phyloP scores from a whole-genome alignment of 2,888 invertebrate species.

The Hyppa rectilinea region DNA sequence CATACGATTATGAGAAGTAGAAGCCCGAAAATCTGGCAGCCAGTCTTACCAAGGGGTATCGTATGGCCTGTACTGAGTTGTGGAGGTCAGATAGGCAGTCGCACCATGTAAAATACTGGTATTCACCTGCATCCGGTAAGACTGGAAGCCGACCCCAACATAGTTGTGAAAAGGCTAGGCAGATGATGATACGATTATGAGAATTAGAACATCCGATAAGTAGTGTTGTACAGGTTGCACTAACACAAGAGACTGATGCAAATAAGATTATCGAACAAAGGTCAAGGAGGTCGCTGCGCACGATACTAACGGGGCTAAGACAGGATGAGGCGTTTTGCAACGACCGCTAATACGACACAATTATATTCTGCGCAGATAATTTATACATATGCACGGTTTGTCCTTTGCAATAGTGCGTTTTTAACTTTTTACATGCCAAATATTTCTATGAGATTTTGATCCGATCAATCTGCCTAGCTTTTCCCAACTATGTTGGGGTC shows the following conservation, averaged over 20 bases:
- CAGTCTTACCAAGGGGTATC: too few species aligned
- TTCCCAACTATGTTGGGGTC: too few species aligned
- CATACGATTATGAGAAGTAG: neutral
- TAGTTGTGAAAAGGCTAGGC: too few species aligned
- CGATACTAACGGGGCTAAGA: conserved; percentile 30
- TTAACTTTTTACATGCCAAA: neutral
- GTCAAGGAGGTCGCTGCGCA: conserved; percentile 44
- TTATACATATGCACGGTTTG: conserved; percentile 1
- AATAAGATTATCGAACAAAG: conserved; percentile 53
- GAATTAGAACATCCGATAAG: neutral
- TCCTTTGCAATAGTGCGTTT: neutral
- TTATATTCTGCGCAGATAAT: conserved; percentile 28
- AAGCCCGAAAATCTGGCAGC: too few species aligned
- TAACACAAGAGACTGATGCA: conserved; percentile 41
- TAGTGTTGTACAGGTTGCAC: conserved; percentile 14
- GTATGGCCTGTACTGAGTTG: too few species aligned
- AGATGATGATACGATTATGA: neutral
- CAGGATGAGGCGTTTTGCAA: conserved; percentile 54
- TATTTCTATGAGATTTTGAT: neutral
- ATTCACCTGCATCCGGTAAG: too few species aligned
- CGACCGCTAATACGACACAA: conserved; percentile 10
- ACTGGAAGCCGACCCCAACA: too few species aligned
- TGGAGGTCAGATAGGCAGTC: too few species aligned
- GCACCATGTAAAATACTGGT: too few species aligned
- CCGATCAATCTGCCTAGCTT: too few species aligned